Conservation (phyloP, 2,888 invertebrate genomes). For the Pasiphila rectangulata region DNA sequence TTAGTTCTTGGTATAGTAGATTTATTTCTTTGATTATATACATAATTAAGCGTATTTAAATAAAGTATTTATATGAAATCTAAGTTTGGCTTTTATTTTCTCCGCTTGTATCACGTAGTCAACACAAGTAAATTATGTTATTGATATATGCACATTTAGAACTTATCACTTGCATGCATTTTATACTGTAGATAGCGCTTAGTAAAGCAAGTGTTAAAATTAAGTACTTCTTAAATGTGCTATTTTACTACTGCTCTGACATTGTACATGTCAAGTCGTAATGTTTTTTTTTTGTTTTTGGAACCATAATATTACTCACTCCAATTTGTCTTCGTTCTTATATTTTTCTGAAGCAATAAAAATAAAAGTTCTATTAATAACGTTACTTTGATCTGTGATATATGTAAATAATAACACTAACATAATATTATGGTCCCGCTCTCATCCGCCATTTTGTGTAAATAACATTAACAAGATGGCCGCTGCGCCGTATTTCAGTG, state of each 20-base stretch:
- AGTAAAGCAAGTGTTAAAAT: not conserved
- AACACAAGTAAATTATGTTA: not conserved
- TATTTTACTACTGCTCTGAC: conserved; percentile 1
- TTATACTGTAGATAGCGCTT: not conserved
- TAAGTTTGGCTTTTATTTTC: conserved; percentile 42
- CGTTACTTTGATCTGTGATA: not conserved
- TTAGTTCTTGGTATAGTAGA: conserved; percentile 26
- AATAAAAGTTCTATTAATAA: not conserved
- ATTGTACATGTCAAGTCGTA: not conserved
- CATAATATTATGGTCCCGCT: conserved; percentile 39
- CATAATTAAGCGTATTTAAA: conserved; percentile 31
- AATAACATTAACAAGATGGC: conserved; percentile 71
- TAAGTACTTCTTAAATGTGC: not conserved
- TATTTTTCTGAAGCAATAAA: too few relatives aligned
- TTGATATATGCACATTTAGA: conserved; percentile 25
- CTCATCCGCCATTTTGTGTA: conserved; percentile 59
- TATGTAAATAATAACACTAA: conserved; percentile 27
- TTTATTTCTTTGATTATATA: conserved; percentile 29
- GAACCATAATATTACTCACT: conserved; percentile 13
- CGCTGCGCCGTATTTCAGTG: conserved; percentile 57
- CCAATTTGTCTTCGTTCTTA: not conserved
- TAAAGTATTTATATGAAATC: conserved; percentile 45
- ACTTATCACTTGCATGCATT: conserved; percentile 19
- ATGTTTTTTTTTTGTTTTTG: conserved; percentile 2
- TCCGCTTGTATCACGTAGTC: not conserved